Evolutionary conservation across 1,140 invertebrate genomes (phyloP).

Genomic region (Scaptodrosophila lebanonensis): DNA sequence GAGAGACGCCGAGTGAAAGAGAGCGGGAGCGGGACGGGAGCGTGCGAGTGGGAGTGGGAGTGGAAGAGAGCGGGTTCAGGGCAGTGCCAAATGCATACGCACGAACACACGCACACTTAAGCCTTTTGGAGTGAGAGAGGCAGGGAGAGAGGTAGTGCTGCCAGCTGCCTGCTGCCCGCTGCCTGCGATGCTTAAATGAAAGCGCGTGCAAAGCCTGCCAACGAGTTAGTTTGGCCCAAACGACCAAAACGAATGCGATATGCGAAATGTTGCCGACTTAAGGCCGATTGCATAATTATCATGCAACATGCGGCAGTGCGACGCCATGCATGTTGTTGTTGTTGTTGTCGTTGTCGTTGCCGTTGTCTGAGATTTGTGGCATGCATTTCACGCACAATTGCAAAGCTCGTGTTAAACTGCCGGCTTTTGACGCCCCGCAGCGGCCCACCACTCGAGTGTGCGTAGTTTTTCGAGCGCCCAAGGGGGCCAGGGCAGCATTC

Average conservation of each 20-base stretch:
- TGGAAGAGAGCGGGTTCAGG: background rate
- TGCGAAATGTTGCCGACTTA: no score
- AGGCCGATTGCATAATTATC: conserved; percentile 61
- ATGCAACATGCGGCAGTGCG: conserved; percentile 61
- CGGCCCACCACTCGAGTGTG: background rate
- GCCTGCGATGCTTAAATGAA: conserved; percentile 1
- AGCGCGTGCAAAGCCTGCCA: conserved; percentile 43
- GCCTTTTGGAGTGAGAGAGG: background rate
- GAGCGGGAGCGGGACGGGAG: background rate
- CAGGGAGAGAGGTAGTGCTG: no score
- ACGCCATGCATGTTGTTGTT: background rate
- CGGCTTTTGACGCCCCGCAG: no score
- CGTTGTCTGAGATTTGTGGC: conserved; percentile 56
- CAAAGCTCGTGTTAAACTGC: no score
- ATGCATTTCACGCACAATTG: conserved; percentile 57
- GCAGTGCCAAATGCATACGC: no score
- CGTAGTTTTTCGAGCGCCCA: no score
- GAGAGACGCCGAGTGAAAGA: background rate
- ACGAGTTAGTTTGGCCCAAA: no score
- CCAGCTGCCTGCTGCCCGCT: no score
- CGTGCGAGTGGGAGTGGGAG: background rate
- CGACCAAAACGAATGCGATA: no score
- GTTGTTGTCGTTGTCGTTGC: conserved; percentile 11
- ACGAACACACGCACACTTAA: conserved; percentile 30
- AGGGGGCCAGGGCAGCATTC: no score